phyloP scores from a whole-genome alignment of 2,888 invertebrate species.

The Andrena haemorrhoa region DNA sequence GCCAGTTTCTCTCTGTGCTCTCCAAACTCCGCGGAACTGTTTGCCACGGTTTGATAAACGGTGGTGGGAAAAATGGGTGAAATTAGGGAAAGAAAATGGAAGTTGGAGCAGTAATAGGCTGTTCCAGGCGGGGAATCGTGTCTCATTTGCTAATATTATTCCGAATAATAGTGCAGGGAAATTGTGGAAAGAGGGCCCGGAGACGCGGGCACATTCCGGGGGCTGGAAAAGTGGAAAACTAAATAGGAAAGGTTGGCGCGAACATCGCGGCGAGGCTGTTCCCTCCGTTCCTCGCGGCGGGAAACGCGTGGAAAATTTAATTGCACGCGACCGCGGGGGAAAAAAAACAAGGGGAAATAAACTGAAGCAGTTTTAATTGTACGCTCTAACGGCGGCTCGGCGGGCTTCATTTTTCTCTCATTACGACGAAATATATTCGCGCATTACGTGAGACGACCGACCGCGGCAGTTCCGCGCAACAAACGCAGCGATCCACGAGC shows the following conservation, averaged over 20 bases:
- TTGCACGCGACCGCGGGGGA: conserved; percentile 30
- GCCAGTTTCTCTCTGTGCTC: too few species aligned
- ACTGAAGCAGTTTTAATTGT: conserved; percentile 44
- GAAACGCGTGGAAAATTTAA: conserved; percentile 38
- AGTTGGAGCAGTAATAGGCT: too few species aligned
- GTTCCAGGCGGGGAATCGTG: not conserved
- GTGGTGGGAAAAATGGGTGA: too few species aligned
- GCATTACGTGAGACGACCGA: not conserved
- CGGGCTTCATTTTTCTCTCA: conserved; percentile 44
- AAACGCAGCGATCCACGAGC: conserved; percentile 19
- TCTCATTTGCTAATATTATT: not conserved
- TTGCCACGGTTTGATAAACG: too few species aligned
- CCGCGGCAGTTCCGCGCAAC: conserved; percentile 18
- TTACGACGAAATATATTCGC: conserved; percentile 29
- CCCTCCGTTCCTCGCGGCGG: conserved; percentile 21
- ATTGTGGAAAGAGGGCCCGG: conserved; percentile 10
- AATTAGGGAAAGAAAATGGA: too few species aligned
- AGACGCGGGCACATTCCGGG: too few species aligned
- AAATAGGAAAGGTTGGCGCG: not conserved
- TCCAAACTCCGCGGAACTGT: too few species aligned
- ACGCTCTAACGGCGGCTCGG: conserved; percentile 7
- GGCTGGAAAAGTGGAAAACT: not conserved
- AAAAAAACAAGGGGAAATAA: conserved; percentile 24
- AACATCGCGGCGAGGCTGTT: conserved; percentile 3
- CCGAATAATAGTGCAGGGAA: not conserved